phyloP scores from a whole-genome alignment of 2,113 vertebrate genomes.

The Crocuta crocuta region DNA sequence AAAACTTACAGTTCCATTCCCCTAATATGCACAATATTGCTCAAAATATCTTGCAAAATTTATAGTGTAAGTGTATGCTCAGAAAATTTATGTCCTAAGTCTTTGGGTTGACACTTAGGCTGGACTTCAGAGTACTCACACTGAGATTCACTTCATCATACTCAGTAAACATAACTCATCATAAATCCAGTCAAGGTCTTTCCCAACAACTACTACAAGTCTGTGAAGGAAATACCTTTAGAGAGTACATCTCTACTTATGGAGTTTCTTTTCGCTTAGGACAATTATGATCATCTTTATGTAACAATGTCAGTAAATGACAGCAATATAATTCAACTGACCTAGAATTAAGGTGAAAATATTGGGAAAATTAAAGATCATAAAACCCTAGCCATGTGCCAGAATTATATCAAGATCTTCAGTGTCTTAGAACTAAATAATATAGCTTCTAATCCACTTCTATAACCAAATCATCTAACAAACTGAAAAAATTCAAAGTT shows the following conservation, averaged over 20 bases:
- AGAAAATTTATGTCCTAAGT: not conserved
- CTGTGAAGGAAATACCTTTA: not conserved
- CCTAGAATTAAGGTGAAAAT: not conserved
- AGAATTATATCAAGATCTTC: not conserved
- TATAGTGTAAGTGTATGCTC: not conserved
- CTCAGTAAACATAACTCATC: conserved; percentile 66
- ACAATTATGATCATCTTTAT: not conserved
- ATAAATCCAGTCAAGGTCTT: conserved; percentile 53
- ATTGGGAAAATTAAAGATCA: not conserved
- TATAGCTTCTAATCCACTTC: not conserved
- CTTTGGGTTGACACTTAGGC: not conserved
- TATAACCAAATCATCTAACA: not conserved
- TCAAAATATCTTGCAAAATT: not conserved
- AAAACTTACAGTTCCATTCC: not conserved
- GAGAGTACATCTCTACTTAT: not conserved
- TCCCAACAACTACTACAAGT: not conserved
- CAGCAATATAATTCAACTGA: not conserved
- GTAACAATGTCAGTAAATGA: not conserved
- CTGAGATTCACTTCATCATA: conserved; percentile 18
- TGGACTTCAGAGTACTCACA: conserved; percentile 67
- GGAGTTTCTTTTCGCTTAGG: not conserved
- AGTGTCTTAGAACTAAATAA: not conserved
- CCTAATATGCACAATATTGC: not conserved
- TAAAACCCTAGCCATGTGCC: not conserved
- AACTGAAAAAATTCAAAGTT: not conserved